Base-by-base conservation (phyloP, 1,140 invertebrate species). In the Telenomus remus region DNA sequence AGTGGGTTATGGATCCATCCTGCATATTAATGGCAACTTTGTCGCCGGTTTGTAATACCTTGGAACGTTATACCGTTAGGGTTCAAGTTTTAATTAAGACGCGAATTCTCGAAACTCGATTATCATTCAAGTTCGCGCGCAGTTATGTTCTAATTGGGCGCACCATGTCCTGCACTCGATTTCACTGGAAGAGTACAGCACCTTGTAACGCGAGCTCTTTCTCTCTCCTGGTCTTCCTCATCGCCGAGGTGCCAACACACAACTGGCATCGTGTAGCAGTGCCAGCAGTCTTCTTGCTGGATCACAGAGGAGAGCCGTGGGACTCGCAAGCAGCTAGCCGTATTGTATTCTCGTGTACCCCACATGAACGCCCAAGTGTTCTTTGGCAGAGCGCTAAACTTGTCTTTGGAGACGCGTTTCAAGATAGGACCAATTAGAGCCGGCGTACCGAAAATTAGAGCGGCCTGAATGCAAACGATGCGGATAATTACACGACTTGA, bases 371-470 rank as follows among this genome's bases (percentile, higher is more conserved):
- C 33, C 9, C 35, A 50, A 54, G 43, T 64, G 16, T 16, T 37
- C 42, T 13, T 46, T 12, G 34, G 19, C 27, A 69, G 60, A 61
- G 27, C 35, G 43, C 39, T 27, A 47, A 75, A 78, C 13, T 74
- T 63, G 69, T 69, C 73, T 81, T 76, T 55, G 74, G 79, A 71
- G 77, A 56, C 68, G 35, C 50, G 44, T 76, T 70, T 51, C 66
- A 50, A 49, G 73, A 77, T 79, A 70, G 66, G 73, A 78, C 81
- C 80, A 82, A 82, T 81, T 82, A 82, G 74, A 78, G 69, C 57
- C 70, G 56, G 59, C 64, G 44, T 48, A 51, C 51, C 50, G 57
- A 59, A 59, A 57, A 73, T 13, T 59, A 42, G 50, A 43, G 10
- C 14, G 19, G 14, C 0, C 19, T 12, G 39, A 37, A 55, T 50